A percentile compares a stretch with the other conserved stretches of the same genome.
Evolutionary conservation across 1,140 invertebrate genomes (phyloP).

Genomic region (Procambarus virginalis): DNA sequence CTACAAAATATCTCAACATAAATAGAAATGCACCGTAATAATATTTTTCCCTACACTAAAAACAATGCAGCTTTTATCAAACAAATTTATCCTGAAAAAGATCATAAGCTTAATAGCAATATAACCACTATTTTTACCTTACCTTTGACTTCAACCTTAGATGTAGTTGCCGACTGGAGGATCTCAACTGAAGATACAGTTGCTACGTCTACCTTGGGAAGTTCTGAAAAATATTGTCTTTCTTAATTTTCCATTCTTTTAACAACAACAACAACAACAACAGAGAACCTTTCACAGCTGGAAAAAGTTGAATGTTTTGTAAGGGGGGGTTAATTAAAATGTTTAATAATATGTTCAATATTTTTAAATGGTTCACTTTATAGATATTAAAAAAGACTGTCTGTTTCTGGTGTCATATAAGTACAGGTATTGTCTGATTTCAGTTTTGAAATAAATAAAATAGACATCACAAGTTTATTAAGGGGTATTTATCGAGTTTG

Average conservation of each 20-base stretch:
- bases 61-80: too few relatives aligned
- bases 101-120: neutral
- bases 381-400: neutral
- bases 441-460: neutral
- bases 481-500: too few relatives aligned
- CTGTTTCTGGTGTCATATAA: neutral
- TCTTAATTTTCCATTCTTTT: neutral
- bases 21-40: too few relatives aligned
- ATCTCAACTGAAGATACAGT: slow-evolving; percentile 57
- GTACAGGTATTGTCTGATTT: neutral
- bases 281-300: too few relatives aligned
- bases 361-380: neutral
- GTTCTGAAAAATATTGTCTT: slow-evolving; percentile 51
- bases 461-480: neutral
- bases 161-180: slow-evolving; percentile 46
- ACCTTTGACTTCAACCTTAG: slow-evolving; percentile 69
- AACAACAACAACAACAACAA: neutral
- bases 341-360: too few relatives aligned
- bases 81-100: neutral
- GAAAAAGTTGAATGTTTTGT: too few relatives aligned
- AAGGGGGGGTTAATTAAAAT: too few relatives aligned
- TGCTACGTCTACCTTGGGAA: slow-evolving; percentile 67
- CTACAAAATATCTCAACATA: too few relatives aligned
- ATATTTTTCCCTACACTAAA: too few relatives aligned
- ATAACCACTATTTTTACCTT: neutral